Evolutionary conservation across 2,113 vertebrate genomes (phyloP).

Genomic region (Cheilinus undulatus): DNA sequence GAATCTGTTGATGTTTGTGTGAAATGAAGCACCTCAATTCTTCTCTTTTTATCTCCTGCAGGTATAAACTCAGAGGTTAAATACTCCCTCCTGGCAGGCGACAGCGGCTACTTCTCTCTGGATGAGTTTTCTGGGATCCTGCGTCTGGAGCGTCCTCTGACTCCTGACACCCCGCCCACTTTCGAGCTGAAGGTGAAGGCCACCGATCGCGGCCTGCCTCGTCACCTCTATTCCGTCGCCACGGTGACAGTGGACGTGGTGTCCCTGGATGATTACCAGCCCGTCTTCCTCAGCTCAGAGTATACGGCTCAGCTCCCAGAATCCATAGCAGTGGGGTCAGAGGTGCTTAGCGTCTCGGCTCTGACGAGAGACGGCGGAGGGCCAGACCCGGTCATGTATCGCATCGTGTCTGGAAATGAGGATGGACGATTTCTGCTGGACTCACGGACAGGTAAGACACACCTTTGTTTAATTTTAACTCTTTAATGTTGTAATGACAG

Average conservation of each 20-base stretch:
- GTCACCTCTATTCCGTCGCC: constrained; percentile 86
- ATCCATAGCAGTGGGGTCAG: constrained; percentile 82
- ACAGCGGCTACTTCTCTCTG: constrained; percentile 90
- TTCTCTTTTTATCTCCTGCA: constrained; percentile 62
- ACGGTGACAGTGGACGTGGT: constrained; percentile 90
- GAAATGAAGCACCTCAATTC: neutral
- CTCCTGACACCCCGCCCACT: constrained; percentile 73
- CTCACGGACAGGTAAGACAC: constrained; percentile 86
- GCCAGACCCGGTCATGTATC: constrained; percentile 84
- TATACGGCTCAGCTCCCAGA: constrained; percentile 88
- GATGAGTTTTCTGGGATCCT: constrained; percentile 93
- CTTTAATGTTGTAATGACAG: neutral
- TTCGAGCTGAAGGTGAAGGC: constrained; percentile 93
- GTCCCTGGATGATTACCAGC: constrained; percentile 91
- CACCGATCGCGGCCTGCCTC: constrained; percentile 88
- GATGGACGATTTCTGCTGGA: constrained; percentile 88
- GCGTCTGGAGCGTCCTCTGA: constrained; percentile 90
- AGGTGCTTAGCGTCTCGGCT: constrained; percentile 87
- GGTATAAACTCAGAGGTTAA: constrained; percentile 92
- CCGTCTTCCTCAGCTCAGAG: constrained; percentile 89
- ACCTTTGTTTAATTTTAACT: neutral
- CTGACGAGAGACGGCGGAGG: constrained; percentile 83
- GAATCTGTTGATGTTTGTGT: neutral
- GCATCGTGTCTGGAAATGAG: constrained; percentile 90
- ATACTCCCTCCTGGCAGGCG: constrained; percentile 89